Percentiles rank a stretch among this genome's conserved stretches.
phyloP scores from a whole-genome alignment of 2,888 invertebrate species.

The Augochlorella aurata region DNA sequence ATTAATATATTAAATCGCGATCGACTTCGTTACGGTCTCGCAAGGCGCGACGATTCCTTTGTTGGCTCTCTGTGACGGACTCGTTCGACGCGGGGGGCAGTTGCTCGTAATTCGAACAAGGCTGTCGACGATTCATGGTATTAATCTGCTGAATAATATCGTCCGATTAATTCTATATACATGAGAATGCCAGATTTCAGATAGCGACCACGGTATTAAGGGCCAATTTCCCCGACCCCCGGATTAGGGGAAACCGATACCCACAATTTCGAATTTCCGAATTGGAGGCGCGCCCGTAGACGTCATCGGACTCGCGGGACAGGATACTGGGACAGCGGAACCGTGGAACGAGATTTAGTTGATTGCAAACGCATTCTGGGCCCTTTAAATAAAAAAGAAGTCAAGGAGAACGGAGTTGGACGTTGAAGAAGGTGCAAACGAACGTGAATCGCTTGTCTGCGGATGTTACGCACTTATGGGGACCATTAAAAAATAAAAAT shows the following conservation, averaged over 20 bases:
- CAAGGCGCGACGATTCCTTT: too few species aligned
- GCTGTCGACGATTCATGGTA: background rate
- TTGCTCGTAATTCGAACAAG: background rate
- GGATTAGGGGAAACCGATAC: conserved; percentile 17
- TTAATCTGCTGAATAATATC: conserved; percentile 17
- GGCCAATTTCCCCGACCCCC: conserved; percentile 5
- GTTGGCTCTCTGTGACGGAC: too few species aligned
- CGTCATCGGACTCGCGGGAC: background rate
- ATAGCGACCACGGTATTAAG: conserved; percentile 8
- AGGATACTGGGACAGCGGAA: background rate
- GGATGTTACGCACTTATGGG: too few species aligned
- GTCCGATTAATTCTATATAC: conserved; percentile 1
- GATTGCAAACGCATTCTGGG: background rate
- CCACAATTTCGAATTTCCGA: conserved; percentile 19
- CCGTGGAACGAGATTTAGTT: conserved; percentile 2
- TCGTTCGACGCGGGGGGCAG: too few species aligned
- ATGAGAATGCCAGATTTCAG: conserved; percentile 5
- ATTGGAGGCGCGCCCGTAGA: background rate
- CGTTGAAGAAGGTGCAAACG: too few species aligned
- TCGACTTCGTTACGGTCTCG: too few species aligned
- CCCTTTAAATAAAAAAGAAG: background rate
- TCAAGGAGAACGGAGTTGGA: too few species aligned
- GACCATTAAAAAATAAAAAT: too few species aligned
- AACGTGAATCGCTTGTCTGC: too few species aligned
- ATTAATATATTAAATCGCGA: too few species aligned